phyloP scores from a whole-genome alignment of 2,888 invertebrate genomes.

The Heteropelma amictum region DNA sequence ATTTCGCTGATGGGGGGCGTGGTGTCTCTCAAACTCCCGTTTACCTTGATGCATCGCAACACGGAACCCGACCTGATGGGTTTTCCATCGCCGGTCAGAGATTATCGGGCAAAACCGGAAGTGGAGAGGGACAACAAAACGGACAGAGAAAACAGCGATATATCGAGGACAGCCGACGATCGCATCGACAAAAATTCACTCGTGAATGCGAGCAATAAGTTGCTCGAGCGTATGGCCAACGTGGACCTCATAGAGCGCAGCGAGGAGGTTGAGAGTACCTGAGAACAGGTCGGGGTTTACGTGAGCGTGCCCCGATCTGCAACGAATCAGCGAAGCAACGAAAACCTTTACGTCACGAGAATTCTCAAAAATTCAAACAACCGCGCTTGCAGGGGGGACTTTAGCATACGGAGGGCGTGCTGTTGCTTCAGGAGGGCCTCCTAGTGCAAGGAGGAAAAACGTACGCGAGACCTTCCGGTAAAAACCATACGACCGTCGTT shows the following conservation, averaged over 20 bases:
- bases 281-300: constrained; percentile 70
- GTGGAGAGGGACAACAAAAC: constrained; percentile 45
- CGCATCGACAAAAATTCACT: constrained; percentile 22
- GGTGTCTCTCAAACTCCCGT: constrained; percentile 88
- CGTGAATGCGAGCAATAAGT: constrained; percentile 27
- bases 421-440: constrained; percentile 79
- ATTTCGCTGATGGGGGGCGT: constrained; percentile 91
- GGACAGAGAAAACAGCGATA: constrained; percentile 44
- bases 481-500: neutral
- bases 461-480: neutral
- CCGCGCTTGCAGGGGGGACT: constrained; percentile 71
- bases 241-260: constrained; percentile 73
- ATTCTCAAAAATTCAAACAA: constrained; percentile 62
- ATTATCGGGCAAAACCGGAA: constrained; percentile 41
- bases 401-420: constrained; percentile 80
- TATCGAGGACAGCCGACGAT: constrained; percentile 17
- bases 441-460: constrained; percentile 68
- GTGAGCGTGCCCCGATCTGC: constrained; percentile 64
- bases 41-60: constrained; percentile 87
- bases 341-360: constrained; percentile 54
- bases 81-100: constrained; percentile 74
- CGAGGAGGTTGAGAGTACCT: constrained; percentile 68
- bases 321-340: constrained; percentile 57
- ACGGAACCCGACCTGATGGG: constrained; percentile 81
- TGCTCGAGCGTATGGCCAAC: constrained; percentile 60